Conservation (phyloP, 2,888 invertebrate species). For the Phytoseiulus persimilis region DNA sequence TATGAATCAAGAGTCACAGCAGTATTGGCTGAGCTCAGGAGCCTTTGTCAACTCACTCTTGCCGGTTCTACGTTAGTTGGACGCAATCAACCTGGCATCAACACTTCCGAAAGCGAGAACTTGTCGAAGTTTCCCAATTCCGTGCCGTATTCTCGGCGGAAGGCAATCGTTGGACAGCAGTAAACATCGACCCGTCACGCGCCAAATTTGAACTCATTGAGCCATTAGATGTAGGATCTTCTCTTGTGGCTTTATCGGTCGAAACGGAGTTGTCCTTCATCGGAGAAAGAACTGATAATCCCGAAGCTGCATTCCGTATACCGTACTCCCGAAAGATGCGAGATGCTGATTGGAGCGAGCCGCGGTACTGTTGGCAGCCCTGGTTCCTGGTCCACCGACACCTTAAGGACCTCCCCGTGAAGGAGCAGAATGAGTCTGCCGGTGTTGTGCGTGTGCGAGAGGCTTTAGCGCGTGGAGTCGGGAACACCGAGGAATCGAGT, state of each 20-base stretch:
- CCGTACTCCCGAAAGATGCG: too few relatives aligned
- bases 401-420: neutral
- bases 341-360: too few relatives aligned
- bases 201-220: neutral
- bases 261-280: neutral
- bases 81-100: neutral
- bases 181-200: neutral
- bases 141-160: neutral
- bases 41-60: neutral
- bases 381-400: neutral
- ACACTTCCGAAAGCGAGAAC: neutral
- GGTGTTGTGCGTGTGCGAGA: neutral
- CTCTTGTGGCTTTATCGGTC: neutral
- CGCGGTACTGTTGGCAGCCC: neutral
- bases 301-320: too few relatives aligned
- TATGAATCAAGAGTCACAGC: neutral
- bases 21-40: neutral
- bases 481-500: neutral
- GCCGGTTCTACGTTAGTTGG: neutral
- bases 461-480: neutral
- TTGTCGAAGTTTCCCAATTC: neutral
- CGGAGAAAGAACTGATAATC: too few relatives aligned
- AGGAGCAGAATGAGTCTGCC: neutral
- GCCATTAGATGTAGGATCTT: neutral
- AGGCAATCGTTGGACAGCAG: neutral